Base-by-base conservation (phyloP, 2,113 vertebrate species). In the Motacilla alba region DNA sequence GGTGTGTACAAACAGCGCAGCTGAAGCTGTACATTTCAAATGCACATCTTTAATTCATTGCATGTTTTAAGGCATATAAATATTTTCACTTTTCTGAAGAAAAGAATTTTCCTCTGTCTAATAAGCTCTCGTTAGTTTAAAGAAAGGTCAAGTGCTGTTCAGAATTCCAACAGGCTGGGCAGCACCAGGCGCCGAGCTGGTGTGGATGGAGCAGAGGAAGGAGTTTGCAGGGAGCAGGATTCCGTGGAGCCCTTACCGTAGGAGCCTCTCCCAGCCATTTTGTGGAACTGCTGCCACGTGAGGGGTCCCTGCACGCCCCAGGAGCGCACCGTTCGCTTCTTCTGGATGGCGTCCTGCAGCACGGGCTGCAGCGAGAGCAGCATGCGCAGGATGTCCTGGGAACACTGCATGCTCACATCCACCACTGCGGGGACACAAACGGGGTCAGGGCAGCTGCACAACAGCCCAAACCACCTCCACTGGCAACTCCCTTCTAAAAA, bases 211-310 rank as follows among this genome's bases (percentile, higher is more conserved):
- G 68, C 49, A 26, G 49, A 23, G 46, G 6, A 47, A 53, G 50
- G 28, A 53, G 16, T 28, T 18, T 30, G 52, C 28, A 53, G 17
- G 17, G 28, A 35, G 60, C 60, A 5, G 16, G 3, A 41, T n/a
- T n/a, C 7, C 82, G 13, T 1, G 50, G 43, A 49, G 60, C 49
- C n/a, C 15, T 98, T 98, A 99, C 99, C 99, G 5, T 99, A 99
- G 74, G 99, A 99, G 94, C 99, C 99, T 91, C 99, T 99, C 87
- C 99, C 99, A 94, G 99, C 99, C 99, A 99, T 99, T 95, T 99
- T 99, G 98, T 99, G 99, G 94, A 99, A 99, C 94, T 99, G 99
- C 85, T 99, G 99, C 99, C 99, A 99, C 49, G 99, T 99, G 74
- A 99, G 98, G 66, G 99, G 99, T 19, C 99, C 99, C 92, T 99